Evolutionary conservation across 2,888 invertebrate genomes (phyloP).

Genomic region (Halocaridina rubra): DNA sequence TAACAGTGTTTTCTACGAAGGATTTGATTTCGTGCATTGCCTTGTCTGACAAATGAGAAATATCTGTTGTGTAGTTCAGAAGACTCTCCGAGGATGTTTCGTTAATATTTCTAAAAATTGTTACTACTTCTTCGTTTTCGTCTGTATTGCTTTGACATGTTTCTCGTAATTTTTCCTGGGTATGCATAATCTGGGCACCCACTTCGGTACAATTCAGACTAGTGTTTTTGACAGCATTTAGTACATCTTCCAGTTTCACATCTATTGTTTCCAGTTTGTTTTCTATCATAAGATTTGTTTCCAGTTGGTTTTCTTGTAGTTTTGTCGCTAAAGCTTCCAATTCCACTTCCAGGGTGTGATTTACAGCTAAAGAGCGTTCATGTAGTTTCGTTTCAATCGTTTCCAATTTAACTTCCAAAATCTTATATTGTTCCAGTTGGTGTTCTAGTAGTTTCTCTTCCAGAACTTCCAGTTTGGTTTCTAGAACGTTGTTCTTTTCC

Average conservation of each 20-base stretch:
- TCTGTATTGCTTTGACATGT: not conserved
- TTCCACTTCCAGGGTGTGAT: not conserved
- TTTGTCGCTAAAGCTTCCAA: too few species aligned
- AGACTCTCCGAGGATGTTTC: not conserved
- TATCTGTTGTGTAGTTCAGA: not conserved
- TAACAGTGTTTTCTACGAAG: not conserved
- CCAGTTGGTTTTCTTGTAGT: too few species aligned
- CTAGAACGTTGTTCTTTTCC: not conserved
- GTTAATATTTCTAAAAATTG: not conserved
- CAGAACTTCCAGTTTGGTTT: not conserved
- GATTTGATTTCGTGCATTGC: not conserved
- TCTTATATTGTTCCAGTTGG: too few species aligned
- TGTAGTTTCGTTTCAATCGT: not conserved
- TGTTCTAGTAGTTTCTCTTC: too few species aligned
- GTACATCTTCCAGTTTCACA: not conserved
- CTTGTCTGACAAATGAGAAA: not conserved
- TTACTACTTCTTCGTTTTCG: not conserved
- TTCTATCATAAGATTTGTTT: too few species aligned
- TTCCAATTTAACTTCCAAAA: too few species aligned
- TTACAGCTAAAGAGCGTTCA: not conserved
- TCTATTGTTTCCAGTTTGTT: not conserved
- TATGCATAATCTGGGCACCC: not conserved
- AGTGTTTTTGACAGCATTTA: not conserved
- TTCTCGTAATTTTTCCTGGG: not conserved
- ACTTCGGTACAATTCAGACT: not conserved